Evolutionary conservation across 92 coral and sea anemone genomes (phyloP).

Genomic region (Palythoa grandiflora): DNA sequence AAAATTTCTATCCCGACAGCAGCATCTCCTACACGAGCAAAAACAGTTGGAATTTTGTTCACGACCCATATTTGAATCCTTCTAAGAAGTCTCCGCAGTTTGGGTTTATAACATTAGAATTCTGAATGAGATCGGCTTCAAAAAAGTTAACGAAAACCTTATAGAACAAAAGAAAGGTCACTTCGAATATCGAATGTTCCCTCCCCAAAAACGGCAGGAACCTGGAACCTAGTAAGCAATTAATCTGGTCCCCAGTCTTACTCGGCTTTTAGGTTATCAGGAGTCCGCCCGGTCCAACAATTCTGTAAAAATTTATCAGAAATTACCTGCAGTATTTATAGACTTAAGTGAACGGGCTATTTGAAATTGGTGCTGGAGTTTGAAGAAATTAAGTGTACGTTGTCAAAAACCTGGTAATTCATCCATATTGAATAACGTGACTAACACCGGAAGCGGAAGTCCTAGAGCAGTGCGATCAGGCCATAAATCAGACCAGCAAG

Average conservation of each 20-base stretch:
- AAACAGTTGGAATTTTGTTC: constrained; percentile 36
- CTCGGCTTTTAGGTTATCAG: neutral
- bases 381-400: too few relatives aligned
- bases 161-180: neutral
- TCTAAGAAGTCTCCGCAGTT: neutral
- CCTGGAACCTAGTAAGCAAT: neutral
- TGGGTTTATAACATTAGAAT: neutral
- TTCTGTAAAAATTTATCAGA: too few relatives aligned
- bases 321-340: too few relatives aligned
- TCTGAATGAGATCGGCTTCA: neutral
- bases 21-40: constrained; percentile 29
- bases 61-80: constrained; percentile 18
- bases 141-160: neutral
- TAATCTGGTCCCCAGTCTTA: neutral
- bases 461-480: too few relatives aligned
- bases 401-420: too few relatives aligned
- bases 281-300: too few relatives aligned
- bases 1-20: constrained; percentile 8
- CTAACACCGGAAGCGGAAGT: too few relatives aligned
- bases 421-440: too few relatives aligned
- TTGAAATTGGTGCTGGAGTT: too few relatives aligned
- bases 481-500: too few relatives aligned
- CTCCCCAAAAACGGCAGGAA: neutral
- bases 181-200: neutral
- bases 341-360: too few relatives aligned